These are phyloP conservation scores for Elmis aenea DNA, from an alignment of 2,888 invertebrate genomes.

Conservation along the genomic window DNA sequence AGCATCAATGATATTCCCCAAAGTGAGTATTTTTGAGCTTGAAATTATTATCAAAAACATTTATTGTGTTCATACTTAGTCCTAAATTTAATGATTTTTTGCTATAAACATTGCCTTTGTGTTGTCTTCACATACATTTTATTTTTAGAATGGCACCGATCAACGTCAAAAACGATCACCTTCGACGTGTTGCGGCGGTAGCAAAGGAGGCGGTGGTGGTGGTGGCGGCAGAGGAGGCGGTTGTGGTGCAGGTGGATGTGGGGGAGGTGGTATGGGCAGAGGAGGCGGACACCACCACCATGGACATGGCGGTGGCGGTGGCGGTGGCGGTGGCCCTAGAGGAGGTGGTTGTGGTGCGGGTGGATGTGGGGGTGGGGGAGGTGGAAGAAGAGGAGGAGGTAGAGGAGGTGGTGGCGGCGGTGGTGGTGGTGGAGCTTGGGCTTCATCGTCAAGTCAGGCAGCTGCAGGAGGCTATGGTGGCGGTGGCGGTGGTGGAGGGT, in stretches of 20 bases:
- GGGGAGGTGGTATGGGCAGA: neutral
- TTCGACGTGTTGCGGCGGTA: neutral
- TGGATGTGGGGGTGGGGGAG: neutral
- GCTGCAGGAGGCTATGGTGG: constrained; percentile 6
- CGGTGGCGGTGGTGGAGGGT: constrained; percentile 5
- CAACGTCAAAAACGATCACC: neutral
- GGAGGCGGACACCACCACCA: neutral
- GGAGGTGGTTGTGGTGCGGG: constrained; percentile 9
- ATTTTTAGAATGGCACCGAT: no score
- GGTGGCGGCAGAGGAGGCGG: constrained; percentile 11
- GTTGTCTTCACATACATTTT: no score
- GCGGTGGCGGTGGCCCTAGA: constrained; percentile 5
- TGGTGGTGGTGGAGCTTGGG: neutral
- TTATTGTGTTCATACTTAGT: no score
- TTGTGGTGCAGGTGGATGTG: constrained; percentile 6
- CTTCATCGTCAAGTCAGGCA: constrained; percentile 5
- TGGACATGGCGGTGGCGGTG: neutral
- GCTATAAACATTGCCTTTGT: no score
- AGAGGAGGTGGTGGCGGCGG: neutral
- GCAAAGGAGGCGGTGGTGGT: constrained; percentile 2
- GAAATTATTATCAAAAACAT: no score
- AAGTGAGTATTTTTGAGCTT: no score
- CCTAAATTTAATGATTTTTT: no score
- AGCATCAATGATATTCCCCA: no score
- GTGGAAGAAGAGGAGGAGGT: neutral